A percentile compares a stretch with the other conserved stretches of the same genome.
These are phyloP conservation scores for Saguinus imperator DNA, from an alignment of 2,113 vertebrate genomes.

Conservation along the genomic window DNA sequence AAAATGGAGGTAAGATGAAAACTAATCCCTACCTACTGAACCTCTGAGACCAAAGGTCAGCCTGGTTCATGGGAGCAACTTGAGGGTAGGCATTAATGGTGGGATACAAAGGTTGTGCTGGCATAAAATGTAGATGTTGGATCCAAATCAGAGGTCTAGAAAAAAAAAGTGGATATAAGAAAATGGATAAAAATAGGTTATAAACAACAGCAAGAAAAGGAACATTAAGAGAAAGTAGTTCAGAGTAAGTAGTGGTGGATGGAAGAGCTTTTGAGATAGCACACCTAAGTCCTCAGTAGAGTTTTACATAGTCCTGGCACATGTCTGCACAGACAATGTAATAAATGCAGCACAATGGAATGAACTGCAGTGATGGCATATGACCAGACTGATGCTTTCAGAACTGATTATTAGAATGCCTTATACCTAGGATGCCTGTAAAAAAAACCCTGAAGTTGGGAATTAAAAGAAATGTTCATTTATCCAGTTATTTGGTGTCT, in stretches of 20 bases:
- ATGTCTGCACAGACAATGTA: neutral
- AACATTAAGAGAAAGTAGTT: neutral
- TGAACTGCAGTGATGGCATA: neutral
- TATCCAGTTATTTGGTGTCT: neutral
- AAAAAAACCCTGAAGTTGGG: neutral
- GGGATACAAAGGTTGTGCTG: neutral
- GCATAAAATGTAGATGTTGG: neutral
- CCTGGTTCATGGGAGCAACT: neutral
- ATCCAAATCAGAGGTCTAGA: neutral
- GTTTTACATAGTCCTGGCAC: no score
- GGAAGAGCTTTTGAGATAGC: neutral
- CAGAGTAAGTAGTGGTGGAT: neutral
- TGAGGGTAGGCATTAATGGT: neutral
- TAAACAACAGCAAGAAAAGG: neutral
- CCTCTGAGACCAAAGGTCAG: neutral
- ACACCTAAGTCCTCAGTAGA: neutral
- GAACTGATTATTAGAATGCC: neutral
- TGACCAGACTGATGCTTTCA: neutral
- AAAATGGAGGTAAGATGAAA: neutral
- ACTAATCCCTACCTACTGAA: rapidly evolving
- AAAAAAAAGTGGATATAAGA: neutral
- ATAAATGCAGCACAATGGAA: neutral
- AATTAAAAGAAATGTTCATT: neutral
- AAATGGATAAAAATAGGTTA: neutral
- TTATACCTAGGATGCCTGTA: neutral